Percentiles rank a stretch among this genome's conserved stretches.
phyloP scores from a whole-genome alignment of 2,888 invertebrate species.

The Apoda limacodes region DNA sequence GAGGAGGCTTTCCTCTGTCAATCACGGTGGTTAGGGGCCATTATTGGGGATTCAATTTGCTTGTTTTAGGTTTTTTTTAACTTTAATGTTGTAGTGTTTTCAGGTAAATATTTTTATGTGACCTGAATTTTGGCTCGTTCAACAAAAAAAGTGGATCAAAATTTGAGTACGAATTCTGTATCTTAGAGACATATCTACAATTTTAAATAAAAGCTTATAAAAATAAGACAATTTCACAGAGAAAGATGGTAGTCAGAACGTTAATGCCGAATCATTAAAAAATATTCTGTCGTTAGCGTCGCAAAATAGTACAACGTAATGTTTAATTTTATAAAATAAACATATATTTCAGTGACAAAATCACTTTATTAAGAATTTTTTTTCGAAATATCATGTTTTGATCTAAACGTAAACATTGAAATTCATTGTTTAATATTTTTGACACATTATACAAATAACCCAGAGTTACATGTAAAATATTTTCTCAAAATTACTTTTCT shows the following conservation, averaged over 20 bases:
- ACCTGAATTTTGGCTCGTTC: no score
- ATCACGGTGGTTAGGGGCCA: no score
- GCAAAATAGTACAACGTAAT: slow-evolving; percentile 37
- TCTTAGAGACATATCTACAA: no score
- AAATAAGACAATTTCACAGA: no score
- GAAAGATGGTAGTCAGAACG: slow-evolving; percentile 55
- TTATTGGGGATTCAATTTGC: no score
- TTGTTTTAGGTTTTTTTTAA: no score
- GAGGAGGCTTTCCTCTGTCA: no score
- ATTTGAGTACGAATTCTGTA: no score
- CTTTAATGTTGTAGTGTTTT: no score
- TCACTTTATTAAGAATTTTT: slow-evolving; percentile 68
- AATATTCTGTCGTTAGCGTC: slow-evolving; percentile 44
- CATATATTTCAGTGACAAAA: slow-evolving; percentile 48
- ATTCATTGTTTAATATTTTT: slow-evolving; percentile 34
- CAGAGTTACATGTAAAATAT: slow-evolving; percentile 48
- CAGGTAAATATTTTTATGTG: no score
- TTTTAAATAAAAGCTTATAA: no score
- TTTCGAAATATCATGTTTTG: slow-evolving; percentile 52
- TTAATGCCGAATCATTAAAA: slow-evolving; percentile 18
- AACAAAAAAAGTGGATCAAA: no score
- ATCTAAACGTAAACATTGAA: slow-evolving; percentile 63
- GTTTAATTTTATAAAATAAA: slow-evolving; percentile 44
- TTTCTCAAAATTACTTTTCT: slow-evolving; percentile 60
- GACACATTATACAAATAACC: slow-evolving; percentile 47